Evolutionary conservation across 1,140 invertebrate species (phyloP).

Genomic region (Drosophila neocordata): DNA sequence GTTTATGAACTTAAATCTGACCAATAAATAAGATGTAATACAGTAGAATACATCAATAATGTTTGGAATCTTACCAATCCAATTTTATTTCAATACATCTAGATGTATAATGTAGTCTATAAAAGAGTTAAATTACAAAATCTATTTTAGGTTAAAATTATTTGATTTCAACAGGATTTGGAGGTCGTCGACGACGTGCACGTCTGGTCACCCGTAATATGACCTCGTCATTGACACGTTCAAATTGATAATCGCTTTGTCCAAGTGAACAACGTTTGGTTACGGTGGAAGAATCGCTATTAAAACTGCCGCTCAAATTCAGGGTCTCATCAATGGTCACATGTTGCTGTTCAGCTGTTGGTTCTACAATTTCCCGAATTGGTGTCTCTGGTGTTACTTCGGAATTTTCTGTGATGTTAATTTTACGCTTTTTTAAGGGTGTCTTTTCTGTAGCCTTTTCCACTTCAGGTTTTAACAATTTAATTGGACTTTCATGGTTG

Average conservation of each 20-base stretch:
- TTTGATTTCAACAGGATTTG: neutral
- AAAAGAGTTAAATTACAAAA: slow-evolving; percentile 8
- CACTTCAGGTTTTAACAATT: neutral
- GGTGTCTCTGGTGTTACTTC: slow-evolving; percentile 17
- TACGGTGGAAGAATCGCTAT: slow-evolving; percentile 29
- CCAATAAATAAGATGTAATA: too few relatives aligned
- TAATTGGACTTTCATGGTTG: slow-evolving; percentile 22
- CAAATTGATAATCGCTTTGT: slow-evolving; percentile 71
- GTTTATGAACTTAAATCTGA: too few relatives aligned
- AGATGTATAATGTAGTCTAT: slow-evolving; percentile 5
- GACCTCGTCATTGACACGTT: slow-evolving; percentile 60
- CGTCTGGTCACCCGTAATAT: slow-evolving; percentile 61
- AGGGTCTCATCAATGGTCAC: slow-evolving; percentile 52
- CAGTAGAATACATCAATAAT: too few relatives aligned
- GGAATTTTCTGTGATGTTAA: slow-evolving; percentile 15
- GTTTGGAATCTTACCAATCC: neutral
- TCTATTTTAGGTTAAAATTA: neutral
- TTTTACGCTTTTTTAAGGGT: slow-evolving; percentile 36
- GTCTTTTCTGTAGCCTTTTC: slow-evolving; percentile 24
- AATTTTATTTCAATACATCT: slow-evolving; percentile 14
- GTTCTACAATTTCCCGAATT: neutral
- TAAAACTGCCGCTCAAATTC: neutral
- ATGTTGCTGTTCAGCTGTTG: slow-evolving; percentile 1
- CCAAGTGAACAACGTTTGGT: slow-evolving; percentile 75
- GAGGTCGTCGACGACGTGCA: slow-evolving; percentile 16